Base-by-base conservation (phyloP, 2,888 invertebrate species). In the Seira sanloemensis region DNA sequence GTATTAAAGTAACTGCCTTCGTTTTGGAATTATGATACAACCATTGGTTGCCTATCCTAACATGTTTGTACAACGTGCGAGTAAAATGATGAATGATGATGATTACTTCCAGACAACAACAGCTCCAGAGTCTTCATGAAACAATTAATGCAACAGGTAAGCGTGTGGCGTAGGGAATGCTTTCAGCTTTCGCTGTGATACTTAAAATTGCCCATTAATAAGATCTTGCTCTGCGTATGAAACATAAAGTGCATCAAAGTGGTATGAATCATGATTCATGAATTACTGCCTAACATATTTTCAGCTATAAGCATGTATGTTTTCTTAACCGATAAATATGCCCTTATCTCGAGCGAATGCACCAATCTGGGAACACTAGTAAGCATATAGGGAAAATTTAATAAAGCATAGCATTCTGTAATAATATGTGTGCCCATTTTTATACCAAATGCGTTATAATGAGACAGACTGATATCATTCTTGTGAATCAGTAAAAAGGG, bases 101-200 rank as follows among this genome's bases (percentile, higher is more conserved):
- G n/a, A 25, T 68, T 19, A n/a, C 27, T 68, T 68, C 68, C 27
- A 68, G 26, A 25, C 68, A 68, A 25, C 37, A 37, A 12, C 50
- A n/a, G 2, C 50, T 12, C n/a, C 5, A 7, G 12, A 50, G 2
- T 50, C 50, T n/a, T 18, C 16, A 50, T 50, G 16, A 50, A 50
- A 50, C 50, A 50, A 50, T 50, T 50, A 50, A 50, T 50, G 50
- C 50, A 50, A 18, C n/a, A n/a, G n/a, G n/a, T n/a, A n/a, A n/a
- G n/a, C n/a, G 50, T 50, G 16, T 37, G 37, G 12, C 37, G 12
- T 37, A 12, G 37, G 4, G 12, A 37, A 37, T 37, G 37, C n/a
- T n/a, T n/a, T n/a, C n/a, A n/a, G n/a, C n/a, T n/a, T n/a, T n/a
- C n/a, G n/a, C n/a, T n/a, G n/a, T n/a, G n/a, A n/a, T n/a, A n/a